A percentile compares a stretch with the other conserved stretches of the same genome.
phyloP scores from a whole-genome alignment of 2,113 vertebrate species.

The Chlorodrepanis virens region DNA sequence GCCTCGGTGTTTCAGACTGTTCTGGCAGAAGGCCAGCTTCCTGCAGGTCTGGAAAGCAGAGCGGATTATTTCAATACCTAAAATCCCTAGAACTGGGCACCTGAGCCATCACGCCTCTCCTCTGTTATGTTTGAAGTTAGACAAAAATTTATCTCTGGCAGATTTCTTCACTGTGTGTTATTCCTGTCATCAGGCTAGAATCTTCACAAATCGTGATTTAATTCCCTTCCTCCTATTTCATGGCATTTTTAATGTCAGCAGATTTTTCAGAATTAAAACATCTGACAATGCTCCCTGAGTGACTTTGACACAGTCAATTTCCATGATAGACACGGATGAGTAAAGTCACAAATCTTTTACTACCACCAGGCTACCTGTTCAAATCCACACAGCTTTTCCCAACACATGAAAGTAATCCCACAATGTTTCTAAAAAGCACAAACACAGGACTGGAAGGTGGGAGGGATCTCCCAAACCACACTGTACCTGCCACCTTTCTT shows the following conservation, averaged over 20 bases:
- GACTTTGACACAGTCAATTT: background rate
- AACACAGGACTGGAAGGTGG: background rate
- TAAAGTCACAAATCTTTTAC: background rate
- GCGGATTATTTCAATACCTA: background rate
- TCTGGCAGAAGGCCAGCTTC: conserved; percentile 68
- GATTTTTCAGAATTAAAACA: background rate
- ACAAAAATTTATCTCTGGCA: background rate
- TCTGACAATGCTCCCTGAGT: background rate
- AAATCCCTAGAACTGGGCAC: background rate
- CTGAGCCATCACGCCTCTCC: background rate
- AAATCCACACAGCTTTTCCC: background rate
- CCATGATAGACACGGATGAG: background rate
- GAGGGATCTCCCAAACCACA: background rate
- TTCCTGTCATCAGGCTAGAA: background rate
- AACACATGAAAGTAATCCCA: background rate
- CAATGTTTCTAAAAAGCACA: background rate
- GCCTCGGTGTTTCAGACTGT: background rate
- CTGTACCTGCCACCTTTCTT: conserved; percentile 74
- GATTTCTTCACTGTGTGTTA: background rate
- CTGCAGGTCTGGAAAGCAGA: conserved; percentile 73
- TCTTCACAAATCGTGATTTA: background rate
- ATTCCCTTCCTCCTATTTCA: background rate
- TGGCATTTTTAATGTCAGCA: background rate
- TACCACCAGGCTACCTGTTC: background rate
- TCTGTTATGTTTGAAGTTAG: background rate